A percentile compares a stretch with the other conserved stretches of the same genome.
phyloP scores from a whole-genome alignment of 2,797 vertebrate species.

The Eutrigla gurnardus region DNA sequence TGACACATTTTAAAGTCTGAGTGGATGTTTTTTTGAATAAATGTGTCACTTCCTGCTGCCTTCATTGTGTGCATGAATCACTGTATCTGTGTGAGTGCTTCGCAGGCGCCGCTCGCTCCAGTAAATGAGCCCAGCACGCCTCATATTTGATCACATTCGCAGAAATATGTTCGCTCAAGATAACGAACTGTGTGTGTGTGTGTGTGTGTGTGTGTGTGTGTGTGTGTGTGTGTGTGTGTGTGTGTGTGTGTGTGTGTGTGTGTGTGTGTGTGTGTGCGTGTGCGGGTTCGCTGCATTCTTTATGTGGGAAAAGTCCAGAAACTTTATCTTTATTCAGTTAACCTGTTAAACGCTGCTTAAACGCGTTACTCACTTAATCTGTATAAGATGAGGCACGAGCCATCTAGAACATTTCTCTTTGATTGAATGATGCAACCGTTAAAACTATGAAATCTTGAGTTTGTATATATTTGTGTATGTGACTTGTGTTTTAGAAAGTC shows the following conservation, averaged over 20 bases:
- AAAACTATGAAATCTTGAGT: background rate
- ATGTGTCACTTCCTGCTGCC: constrained; percentile 56
- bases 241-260: constrained; percentile 3
- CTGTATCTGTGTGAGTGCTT: constrained; percentile 46
- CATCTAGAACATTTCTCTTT: background rate
- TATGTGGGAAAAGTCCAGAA: background rate
- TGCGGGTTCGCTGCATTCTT: background rate
- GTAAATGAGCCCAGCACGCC: constrained; percentile 33
- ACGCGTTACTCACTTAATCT: background rate
- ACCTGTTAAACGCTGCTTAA: background rate
- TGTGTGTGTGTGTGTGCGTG: constrained; percentile 13
- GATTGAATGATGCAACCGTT: background rate
- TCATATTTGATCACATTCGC: constrained; percentile 45
- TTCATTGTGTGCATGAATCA: constrained; percentile 57
- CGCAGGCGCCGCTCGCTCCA: constrained; percentile 20
- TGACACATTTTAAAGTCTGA: constrained; percentile 57
- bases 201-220: constrained; percentile 25
- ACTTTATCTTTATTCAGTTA: background rate
- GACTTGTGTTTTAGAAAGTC: background rate
- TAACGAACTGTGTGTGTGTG: constrained; percentile 31
- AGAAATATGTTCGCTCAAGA: constrained; percentile 48
- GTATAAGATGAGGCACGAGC: background rate
- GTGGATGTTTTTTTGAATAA: constrained; percentile 69
- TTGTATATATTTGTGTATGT: background rate
- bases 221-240: constrained; percentile 16